Conservation (phyloP, 2,797 vertebrate genomes). For the Perodicticus potto region DNA sequence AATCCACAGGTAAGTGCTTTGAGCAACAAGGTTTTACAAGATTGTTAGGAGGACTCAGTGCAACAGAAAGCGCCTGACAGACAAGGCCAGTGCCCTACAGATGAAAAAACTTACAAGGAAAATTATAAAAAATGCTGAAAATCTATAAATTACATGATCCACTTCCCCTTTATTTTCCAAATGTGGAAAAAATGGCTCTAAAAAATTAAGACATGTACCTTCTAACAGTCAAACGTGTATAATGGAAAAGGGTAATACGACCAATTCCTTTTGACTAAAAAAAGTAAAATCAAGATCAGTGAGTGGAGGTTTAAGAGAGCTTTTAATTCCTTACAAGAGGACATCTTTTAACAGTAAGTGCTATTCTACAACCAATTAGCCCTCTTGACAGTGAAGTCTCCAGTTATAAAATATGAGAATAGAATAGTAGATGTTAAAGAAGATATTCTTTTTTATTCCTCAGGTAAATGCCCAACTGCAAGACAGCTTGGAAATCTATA, state of each 20-base stretch:
- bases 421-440: neutral
- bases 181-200: neutral
- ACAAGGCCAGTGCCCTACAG: neutral
- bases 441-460: neutral
- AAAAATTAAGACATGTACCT: neutral
- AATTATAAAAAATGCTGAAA: slow-evolving; percentile 34
- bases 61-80: slow-evolving; percentile 29
- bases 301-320: neutral
- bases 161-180: neutral
- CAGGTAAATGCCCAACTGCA: neutral
- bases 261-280: neutral
- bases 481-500: neutral
- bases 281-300: neutral
- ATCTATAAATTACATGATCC: slow-evolving; percentile 11
- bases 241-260: neutral
- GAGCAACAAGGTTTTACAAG: slow-evolving; percentile 10
- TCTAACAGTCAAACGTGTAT: neutral
- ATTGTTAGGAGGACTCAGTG: slow-evolving; percentile 23
- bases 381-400: neutral
- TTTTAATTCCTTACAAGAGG: slow-evolving; percentile 30
- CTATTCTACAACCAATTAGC: neutral
- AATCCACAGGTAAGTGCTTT: neutral
- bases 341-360: slow-evolving; percentile 28
- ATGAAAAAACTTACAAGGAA: slow-evolving; percentile 25
- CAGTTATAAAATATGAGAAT: neutral